These are phyloP conservation scores for Leptopilina boulardi DNA, from an alignment of 1,140 invertebrate species.

Conservation along the genomic window DNA sequence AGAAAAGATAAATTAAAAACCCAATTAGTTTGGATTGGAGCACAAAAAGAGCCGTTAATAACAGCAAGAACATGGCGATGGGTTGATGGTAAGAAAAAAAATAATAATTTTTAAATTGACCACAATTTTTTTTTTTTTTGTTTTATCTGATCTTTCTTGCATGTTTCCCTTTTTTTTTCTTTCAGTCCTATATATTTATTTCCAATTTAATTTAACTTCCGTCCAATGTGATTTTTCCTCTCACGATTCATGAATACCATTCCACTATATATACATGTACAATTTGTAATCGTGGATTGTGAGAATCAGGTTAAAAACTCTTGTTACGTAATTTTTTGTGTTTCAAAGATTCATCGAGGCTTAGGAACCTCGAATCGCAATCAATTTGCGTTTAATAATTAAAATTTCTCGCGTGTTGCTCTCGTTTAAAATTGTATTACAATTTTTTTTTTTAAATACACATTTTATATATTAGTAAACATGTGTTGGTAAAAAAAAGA, in stretches of 20 bases:
- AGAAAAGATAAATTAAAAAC: conserved; percentile 87
- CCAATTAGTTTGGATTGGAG: conserved; percentile 93
- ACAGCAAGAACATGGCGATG: conserved; percentile 91
- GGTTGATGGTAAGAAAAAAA: conserved; percentile 85
- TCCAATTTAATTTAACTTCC: conserved; percentile 42
- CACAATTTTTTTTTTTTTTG: conserved; percentile 30
- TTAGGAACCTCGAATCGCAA: not conserved
- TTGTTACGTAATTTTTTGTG: conserved; percentile 30
- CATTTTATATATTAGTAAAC: not conserved
- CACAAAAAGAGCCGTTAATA: conserved; percentile 89
- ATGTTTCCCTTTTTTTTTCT: conserved; percentile 44
- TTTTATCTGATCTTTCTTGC: conserved; percentile 13
- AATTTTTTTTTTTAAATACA: not conserved
- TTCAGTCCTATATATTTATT: not conserved
- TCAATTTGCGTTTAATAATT: conserved; percentile 48
- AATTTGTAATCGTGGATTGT: conserved; percentile 56
- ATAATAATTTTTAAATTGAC: conserved; percentile 32
- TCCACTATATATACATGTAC: conserved; percentile 32
- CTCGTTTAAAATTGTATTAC: not conserved
- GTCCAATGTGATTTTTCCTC: conserved; percentile 50
- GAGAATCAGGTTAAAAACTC: conserved; percentile 61
- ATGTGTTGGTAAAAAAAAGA: not conserved
- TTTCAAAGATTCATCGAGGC: conserved; percentile 24
- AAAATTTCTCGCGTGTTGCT: conserved; percentile 48
- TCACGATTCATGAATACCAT: conserved; percentile 55